Evolutionary conservation across 2,797 vertebrate genomes (phyloP).

Genomic region (Sebastes aleutianus): DNA sequence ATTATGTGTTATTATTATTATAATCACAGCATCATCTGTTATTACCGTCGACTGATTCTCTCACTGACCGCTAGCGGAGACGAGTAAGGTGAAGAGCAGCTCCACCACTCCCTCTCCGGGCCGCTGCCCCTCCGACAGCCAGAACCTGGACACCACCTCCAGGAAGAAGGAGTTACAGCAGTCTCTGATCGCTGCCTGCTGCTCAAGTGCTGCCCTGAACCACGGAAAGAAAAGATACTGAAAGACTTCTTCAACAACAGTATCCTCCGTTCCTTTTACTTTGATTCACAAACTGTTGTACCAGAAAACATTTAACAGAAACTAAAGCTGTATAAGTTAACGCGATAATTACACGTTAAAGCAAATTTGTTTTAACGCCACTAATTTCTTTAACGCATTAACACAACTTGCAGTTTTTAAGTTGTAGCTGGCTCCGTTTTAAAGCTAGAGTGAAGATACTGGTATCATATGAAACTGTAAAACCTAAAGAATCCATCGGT

Average conservation of each 20-base stretch:
- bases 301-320: background rate
- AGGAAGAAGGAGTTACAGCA: constrained; percentile 83
- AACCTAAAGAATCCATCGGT: too few species aligned
- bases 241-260: background rate
- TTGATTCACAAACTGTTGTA: background rate
- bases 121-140: constrained; percentile 61
- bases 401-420: too few species aligned
- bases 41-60: rapidly evolving
- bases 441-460: too few species aligned
- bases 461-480: too few species aligned
- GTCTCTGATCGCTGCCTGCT: constrained; percentile 55
- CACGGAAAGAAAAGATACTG: background rate
- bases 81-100: constrained; percentile 81
- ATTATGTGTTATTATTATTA: background rate
- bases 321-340: too few species aligned
- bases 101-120: constrained; percentile 75
- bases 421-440: too few species aligned
- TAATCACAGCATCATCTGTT: background rate
- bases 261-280: background rate
- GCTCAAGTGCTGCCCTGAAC: constrained; percentile 63
- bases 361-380: too few species aligned
- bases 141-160: constrained; percentile 84
- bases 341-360: too few species aligned
- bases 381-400: too few species aligned
- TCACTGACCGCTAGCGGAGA: constrained; percentile 73